Evolutionary conservation across 2,797 vertebrate species (phyloP).

Genomic region (Urophycis tenuis): DNA sequence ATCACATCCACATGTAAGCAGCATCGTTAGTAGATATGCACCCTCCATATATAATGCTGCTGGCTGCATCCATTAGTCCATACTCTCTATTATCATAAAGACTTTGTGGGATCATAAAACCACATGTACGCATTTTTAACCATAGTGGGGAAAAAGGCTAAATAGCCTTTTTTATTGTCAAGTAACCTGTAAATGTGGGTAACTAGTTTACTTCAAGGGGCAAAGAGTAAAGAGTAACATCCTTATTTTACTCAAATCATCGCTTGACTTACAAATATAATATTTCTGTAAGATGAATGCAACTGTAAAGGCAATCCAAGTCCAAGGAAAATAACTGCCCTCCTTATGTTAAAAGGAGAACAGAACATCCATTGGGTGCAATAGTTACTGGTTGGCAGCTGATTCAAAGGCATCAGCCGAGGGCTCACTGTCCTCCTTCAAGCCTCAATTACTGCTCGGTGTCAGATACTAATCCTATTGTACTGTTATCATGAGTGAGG

Average conservation of each 20-base stretch:
- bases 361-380: constrained; percentile 53
- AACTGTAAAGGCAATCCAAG: constrained; percentile 22
- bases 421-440: constrained; percentile 55
- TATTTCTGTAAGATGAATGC: constrained; percentile 27
- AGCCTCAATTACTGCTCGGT: constrained; percentile 51
- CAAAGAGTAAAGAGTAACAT: constrained; percentile 48
- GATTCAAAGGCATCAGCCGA: background rate
- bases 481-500: constrained; percentile 44
- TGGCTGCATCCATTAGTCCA: constrained; percentile 49
- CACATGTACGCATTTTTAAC: constrained; percentile 6
- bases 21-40: constrained; percentile 64
- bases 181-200: constrained; percentile 23
- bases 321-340: constrained; percentile 2
- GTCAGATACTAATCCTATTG: constrained; percentile 44
- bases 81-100: constrained; percentile 59
- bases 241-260: constrained; percentile 33
- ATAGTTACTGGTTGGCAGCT: constrained; percentile 41
- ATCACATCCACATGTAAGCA: constrained; percentile 45
- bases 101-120: constrained; percentile 43
- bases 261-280: constrained; percentile 23
- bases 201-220: constrained; percentile 28
- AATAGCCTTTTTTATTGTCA: constrained; percentile 18
- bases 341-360: constrained; percentile 11
- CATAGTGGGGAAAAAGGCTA: constrained; percentile 17
- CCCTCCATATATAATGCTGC: constrained; percentile 53